Evolutionary conservation across 2,113 vertebrate species (phyloP), one percentile per base, ranked within the genome.

Genomic region (Brachirus orientalis): DNA sequence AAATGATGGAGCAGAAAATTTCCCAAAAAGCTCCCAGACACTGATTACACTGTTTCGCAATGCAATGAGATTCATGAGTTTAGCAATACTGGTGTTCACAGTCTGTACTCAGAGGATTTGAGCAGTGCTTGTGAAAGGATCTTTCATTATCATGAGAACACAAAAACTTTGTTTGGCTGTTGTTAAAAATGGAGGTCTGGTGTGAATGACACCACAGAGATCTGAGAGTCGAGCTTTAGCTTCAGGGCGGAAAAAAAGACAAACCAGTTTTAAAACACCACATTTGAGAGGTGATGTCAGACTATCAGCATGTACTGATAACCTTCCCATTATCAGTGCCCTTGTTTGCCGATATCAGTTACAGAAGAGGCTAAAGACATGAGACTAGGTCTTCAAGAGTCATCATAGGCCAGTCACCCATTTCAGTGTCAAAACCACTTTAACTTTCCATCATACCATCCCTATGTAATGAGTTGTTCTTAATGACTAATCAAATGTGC

Each of bases 41-140:
- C 45, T 72, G 72, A 83, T 84, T 81, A 84, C 69, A 74, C 41
- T 71, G 77, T 75, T 70, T 82, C 10, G 6, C 76, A 81, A 51
- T 71, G 6, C 76, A 81, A 51, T 71, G 64, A 81, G 69, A 88
- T 85, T 84, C 79, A 73, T 76, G 80, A 88, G 77, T 36, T 63
- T 28, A 35, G 76, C 72, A 45, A 55, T 64, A 8, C 67, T 33
- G 48, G 33, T 44, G 75, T 62, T 68, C 68, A 70, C 46, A 63
- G 72, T 72, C 56, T 56, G 37, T 40, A 13, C 51, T 74, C 63
- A n/a, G 17, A 74, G 70, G 71, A 75, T 55, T 19, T 71, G 14
- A 66, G 43, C 3, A 44, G 81, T 17, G 43, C 68, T 63, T 64
- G 57, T 35, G 48, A 74, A 57, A 65, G 22, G 46, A 66, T 55